Evolutionary conservation across 1,140 invertebrate genomes (phyloP).

Genomic region (Bombyx mandarina): DNA sequence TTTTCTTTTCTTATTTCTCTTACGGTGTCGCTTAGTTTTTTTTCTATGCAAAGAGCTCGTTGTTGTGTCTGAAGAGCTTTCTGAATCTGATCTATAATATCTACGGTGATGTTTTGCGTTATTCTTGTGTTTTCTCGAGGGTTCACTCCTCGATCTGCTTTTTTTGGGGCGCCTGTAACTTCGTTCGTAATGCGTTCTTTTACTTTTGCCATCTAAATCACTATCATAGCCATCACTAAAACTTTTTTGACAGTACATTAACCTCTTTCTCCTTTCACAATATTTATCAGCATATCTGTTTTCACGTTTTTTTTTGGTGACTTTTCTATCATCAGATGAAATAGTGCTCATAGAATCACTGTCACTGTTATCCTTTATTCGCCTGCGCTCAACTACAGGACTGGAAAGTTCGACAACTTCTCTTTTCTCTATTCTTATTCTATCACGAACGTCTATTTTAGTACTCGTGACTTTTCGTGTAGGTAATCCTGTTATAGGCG

Average conservation of each 20-base stretch:
- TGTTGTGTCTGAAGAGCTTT: slow-evolving; percentile 45
- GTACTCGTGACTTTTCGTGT: slow-evolving; percentile 66
- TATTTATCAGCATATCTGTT: slow-evolving; percentile 32
- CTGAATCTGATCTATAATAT: slow-evolving; percentile 42
- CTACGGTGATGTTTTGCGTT: slow-evolving; percentile 37
- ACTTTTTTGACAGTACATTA: slow-evolving; percentile 54
- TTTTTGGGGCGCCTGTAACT: slow-evolving; percentile 44
- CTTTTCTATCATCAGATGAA: slow-evolving; percentile 34
- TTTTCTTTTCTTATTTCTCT: slow-evolving; percentile 44
- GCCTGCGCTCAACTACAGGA: slow-evolving; percentile 35
- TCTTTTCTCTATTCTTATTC: slow-evolving; percentile 66
- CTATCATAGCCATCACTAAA: slow-evolving; percentile 68
- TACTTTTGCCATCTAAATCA: slow-evolving; percentile 42
- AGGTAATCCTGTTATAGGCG: slow-evolving; percentile 52
- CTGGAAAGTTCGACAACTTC: slow-evolving; percentile 65
- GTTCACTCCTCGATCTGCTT: slow-evolving; percentile 60
- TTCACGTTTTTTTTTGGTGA: slow-evolving; percentile 30
- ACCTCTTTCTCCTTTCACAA: slow-evolving; percentile 38
- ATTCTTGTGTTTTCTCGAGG: slow-evolving; percentile 40
- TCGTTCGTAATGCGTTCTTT: slow-evolving; percentile 27
- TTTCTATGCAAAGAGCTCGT: slow-evolving; percentile 42
- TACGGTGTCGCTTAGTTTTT: slow-evolving; percentile 47
- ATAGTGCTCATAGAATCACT: slow-evolving; percentile 36
- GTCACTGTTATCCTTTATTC: slow-evolving; percentile 31
- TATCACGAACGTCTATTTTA: slow-evolving; percentile 65